Evolutionary conservation across 2,113 vertebrate genomes (phyloP), one percentile per base, ranked within the genome.

Genomic region (Perca fluviatilis): DNA sequence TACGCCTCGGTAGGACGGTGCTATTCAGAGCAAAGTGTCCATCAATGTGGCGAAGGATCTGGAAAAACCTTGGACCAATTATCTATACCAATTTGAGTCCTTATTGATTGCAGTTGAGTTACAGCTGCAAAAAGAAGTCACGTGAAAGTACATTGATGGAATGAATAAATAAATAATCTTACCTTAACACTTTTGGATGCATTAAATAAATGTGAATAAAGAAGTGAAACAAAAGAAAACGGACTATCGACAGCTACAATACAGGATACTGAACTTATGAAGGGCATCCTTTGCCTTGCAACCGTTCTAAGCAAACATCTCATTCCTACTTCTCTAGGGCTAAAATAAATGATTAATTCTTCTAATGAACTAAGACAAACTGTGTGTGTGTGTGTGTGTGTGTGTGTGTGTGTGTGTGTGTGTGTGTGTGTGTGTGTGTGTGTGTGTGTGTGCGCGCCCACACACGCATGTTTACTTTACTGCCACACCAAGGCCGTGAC

Each of bases 1-100:
- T 90, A 85, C 58, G 69, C 77, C 86, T 83, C 88, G 84, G 87
- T 87, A 82, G 87, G 87, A 81, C 51, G 15, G 54, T 61, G 63
- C 79, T 77, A 77, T 89, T 90, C 85, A 87, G 78, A 90, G 86
- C 82, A 61, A 68, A 65, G 74, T 58, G 86, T 88, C 61, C 56
- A 83, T 91, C 73, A 85, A 40, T 77, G 85, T 57, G 18, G 86
- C 74, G 70, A 63, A 88, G 76, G 88, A 81, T 80, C 83, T 72
- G 81, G 66, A 82, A 87, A 89, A 77, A 27, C 74, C 68, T 53
- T 33, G 60, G 61, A 74, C 56, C 75, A 10, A 65, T 84, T 83
- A 73, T 91, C 87, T 87, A 75, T 79, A 27, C 79, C 72, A 19
- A 33, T 76, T 70, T 74, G 40, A 70, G 43, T 79, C 72, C 21